These are phyloP conservation scores for Falco columbarius DNA, from an alignment of 2,797 vertebrate species.

Conservation along the genomic window DNA sequence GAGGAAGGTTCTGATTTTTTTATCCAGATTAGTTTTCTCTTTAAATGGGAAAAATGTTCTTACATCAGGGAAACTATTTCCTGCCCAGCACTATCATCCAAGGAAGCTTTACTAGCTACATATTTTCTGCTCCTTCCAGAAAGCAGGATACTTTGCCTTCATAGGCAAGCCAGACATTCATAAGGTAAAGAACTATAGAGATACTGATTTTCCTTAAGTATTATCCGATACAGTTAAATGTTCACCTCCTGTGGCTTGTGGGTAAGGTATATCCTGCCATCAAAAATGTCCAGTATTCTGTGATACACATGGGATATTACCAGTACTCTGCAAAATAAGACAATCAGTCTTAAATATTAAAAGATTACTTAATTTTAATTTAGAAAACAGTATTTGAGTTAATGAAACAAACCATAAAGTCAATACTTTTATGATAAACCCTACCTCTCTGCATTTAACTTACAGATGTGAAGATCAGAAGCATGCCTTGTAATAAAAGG, in stretches of 20 bases:
- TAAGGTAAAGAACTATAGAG: not conserved
- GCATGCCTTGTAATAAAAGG: not conserved
- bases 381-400: not conserved
- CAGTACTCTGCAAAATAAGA: not conserved
- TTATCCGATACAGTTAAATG: not conserved
- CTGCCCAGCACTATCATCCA: not conserved
- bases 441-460: not conserved
- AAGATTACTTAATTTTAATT: not conserved
- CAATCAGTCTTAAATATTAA: not conserved
- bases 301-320: not conserved
- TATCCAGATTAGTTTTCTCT: not conserved
- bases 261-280: not conserved
- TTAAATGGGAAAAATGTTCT: not conserved
- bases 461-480: not conserved
- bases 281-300: not conserved
- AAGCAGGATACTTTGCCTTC: not conserved
- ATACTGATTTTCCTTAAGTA: not conserved
- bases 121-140: not conserved
- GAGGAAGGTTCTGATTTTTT: not conserved
- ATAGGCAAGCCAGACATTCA: not conserved
- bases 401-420: constrained; percentile 18
- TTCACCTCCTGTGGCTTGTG: not conserved
- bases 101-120: not conserved
- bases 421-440: not conserved
- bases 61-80: not conserved